Percentiles rank a stretch among this genome's conserved stretches.
Conservation (phyloP, 1,140 invertebrate genomes). For the Platorchestia sp. region DNA sequence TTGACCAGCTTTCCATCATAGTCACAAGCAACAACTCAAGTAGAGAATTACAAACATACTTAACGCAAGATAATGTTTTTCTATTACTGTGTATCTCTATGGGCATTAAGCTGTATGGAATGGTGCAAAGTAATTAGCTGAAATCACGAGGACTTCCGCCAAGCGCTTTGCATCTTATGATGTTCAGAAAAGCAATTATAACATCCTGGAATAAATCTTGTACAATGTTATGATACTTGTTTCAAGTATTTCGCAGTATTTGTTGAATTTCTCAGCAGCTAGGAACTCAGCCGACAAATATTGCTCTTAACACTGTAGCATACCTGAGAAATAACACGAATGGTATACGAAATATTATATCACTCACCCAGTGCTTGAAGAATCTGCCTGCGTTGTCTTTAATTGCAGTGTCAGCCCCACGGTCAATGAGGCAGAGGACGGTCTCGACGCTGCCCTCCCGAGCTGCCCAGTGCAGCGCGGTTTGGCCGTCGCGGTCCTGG, state of each 20-base stretch:
- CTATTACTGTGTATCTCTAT: neutral
- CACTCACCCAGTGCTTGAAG: conserved; percentile 59
- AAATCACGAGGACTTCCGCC: no score
- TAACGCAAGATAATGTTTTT: neutral
- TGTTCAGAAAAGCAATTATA: neutral
- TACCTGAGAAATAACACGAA: neutral
- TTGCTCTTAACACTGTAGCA: neutral
- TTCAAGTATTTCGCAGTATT: neutral
- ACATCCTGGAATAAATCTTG: neutral
- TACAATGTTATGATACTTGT: neutral
- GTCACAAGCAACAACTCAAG: neutral
- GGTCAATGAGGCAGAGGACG: conserved; percentile 75
- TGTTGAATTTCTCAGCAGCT: neutral
- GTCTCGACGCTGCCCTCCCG: conserved; percentile 73
- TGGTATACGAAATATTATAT: neutral
- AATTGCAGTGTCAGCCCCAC: conserved; percentile 75
- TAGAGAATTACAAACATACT: neutral
- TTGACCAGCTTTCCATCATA: neutral
- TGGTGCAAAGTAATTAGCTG: no score
- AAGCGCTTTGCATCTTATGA: no score
- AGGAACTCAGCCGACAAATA: neutral
- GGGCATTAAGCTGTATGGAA: no score
- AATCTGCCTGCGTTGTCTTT: conserved; percentile 71
- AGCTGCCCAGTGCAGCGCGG: conserved; percentile 81
- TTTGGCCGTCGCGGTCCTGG: conserved; percentile 76